Evolutionary conservation across 2,888 invertebrate genomes (phyloP), one percentile per base, ranked within the genome.

Genomic region (Asteroscopus sphinx): DNA sequence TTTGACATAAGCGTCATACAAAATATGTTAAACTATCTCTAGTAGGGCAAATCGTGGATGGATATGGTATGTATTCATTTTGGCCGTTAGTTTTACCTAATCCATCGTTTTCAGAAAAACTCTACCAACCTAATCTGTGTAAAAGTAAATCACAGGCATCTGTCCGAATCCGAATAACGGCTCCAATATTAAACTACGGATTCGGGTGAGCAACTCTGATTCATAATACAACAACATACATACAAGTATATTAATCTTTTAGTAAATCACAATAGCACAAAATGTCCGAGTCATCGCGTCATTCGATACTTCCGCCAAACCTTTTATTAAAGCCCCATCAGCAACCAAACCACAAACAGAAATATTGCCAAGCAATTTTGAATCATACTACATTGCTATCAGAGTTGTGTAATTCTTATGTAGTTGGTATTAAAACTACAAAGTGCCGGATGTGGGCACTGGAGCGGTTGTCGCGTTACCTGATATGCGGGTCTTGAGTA

Each of bases 371-470:
- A 0, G 25, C 13, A 5, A 66, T 48, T 63, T 21, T 52, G 11
- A 49, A 66, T 62, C 36, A 13, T 72, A 52, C 1, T 0, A 0
- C 25, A 1, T 33, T 13, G 9, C 0, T 8, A 45, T 60, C 58
- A 56, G 36, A 36, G 21, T 28, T 4, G 7, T 26, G 0, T 26
- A 15, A 49, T 7, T 17, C 12, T 49, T 32, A 40, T 54, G 9
- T 44, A 47, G n/a, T 41, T 55, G 36, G 28, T 48, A 39, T 55
- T 54, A 60, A 68, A 39, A 44, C 37, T 51, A 73, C 76, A 72
- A 73, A 58, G 57, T 53, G 55, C 44, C 76, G 73, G 73, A 73
- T 76, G 76, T 76, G 65, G 68, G 57, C 66, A 65, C 53, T 72
- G 59, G 51, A 73, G 28, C 48, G 44, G 47, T 56, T 35, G 56